Evolutionary conservation across 2,888 invertebrate species (phyloP), one percentile per base, ranked within the genome.

Genomic region (Vandiemenella viatica): DNA sequence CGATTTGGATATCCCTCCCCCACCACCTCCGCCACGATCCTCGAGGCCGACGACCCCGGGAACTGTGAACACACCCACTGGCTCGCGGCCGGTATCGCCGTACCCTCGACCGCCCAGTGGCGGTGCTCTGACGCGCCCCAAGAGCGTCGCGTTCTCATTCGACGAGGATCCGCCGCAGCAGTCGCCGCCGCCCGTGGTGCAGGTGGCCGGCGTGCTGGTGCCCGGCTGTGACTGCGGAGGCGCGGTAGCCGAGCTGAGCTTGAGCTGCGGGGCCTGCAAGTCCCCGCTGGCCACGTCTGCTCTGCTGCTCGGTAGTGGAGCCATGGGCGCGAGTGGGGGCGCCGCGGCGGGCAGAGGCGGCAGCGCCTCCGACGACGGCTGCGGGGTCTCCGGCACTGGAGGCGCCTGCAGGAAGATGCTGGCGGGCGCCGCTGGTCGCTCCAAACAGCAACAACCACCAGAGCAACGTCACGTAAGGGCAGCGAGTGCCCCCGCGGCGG

Each of bases 341-440:
- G 44, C 47, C 3, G 47, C 46, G 1, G 49, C 49, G 1, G 51
- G 51, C 22, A 43, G 46, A 13, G 37, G 43, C 41, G 44, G 49
- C 15, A 23, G 47, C 17, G 50, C 43, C 23, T 26, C 47, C 17
- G 38, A 37, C 10, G 46, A 26, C 13, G 37, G 37, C 17, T 23
- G 38, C 20, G 45, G 43, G 15, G 45, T 43, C 17, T 52, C 49
- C 37, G 52, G 52, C 8, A n/a, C n/a, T n/a, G 52, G 52, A 8
- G 52, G 52, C 5, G 52, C 52, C 6, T 52, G 52, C 43, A 26
- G 52, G 32, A 50, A 52, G 43, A 48, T 52, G 8, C 46, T 50
- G 4, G 17, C 44, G 18, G 38, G 43, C 7, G 40, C 32, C 10
- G 32, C 32, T 32, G 32, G 32, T 10, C n/a, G 32, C 5, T 32